A percentile compares a stretch with the other conserved stretches of the same genome.
Conservation (phyloP, 1,140 invertebrate genomes). For the Parapsyche elsis region DNA sequence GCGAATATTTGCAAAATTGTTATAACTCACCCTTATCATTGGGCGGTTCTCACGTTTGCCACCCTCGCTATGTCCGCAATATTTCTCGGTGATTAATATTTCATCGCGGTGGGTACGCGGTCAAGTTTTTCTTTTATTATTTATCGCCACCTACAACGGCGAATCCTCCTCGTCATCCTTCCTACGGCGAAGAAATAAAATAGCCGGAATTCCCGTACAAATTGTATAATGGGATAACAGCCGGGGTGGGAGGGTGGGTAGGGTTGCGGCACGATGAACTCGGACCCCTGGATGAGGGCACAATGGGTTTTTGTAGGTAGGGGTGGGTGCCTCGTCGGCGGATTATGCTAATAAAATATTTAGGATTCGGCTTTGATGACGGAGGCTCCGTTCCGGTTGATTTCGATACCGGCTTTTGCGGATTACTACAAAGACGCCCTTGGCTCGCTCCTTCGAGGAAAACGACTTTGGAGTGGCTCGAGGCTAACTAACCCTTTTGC, state of each 20-base stretch:
- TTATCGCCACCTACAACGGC: background rate
- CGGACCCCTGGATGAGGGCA: background rate
- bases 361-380: conserved; percentile 29
- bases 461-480: background rate
- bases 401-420: conserved; percentile 27
- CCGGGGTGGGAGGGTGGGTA: background rate
- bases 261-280: background rate
- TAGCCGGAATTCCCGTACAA: conserved; percentile 9
- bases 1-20: background rate
- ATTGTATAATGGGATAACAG: conserved; percentile 6
- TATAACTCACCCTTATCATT: background rate
- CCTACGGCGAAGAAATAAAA: background rate
- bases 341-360: conserved; percentile 34
- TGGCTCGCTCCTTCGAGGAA: background rate
- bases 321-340: background rate
- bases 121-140: background rate
- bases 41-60: no score
- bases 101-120: background rate
- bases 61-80: background rate
- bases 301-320: background rate
- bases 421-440: background rate
- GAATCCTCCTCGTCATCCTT: background rate
- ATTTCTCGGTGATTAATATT: background rate
- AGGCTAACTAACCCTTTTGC: background rate
- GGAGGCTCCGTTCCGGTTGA: background rate